These are phyloP conservation scores for Agrypnia vestita DNA, from an alignment of 1,140 invertebrate genomes.

Conservation along the genomic window DNA sequence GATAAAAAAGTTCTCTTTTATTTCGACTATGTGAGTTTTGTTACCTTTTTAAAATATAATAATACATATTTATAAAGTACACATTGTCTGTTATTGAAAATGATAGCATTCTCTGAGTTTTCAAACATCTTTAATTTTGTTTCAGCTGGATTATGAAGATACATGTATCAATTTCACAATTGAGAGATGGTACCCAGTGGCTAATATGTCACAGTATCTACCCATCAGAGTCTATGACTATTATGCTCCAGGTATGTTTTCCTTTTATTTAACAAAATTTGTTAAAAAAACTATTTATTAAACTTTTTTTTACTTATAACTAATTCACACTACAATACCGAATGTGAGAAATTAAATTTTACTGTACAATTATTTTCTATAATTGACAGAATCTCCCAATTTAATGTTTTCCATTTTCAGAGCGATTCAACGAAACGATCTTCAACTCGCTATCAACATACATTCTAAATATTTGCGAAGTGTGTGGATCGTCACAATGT, in stretches of 20 bases:
- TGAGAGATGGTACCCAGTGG: conserved; percentile 95
- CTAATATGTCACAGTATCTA: conserved; percentile 95
- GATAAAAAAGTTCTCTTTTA: conserved; percentile 93
- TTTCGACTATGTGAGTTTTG: conserved; percentile 88
- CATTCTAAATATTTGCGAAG: conserved; percentile 95
- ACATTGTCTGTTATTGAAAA: too few species aligned
- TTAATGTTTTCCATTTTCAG: conserved; percentile 71
- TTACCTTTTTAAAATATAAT: background rate
- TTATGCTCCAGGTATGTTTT: conserved; percentile 90
- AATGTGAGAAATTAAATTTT: background rate
- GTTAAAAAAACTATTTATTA: background rate
- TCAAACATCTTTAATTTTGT: conserved; percentile 45
- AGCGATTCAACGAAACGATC: conserved; percentile 95
- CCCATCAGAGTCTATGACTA: conserved; percentile 95
- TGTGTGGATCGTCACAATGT: conserved; percentile 98
- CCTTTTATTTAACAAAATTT: conserved; percentile 6
- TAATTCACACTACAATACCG: background rate
- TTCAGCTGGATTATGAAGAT: conserved; percentile 83
- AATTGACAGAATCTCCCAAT: background rate
- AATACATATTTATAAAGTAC: too few species aligned
- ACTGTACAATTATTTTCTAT: background rate
- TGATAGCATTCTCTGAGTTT: background rate
- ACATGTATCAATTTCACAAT: conserved; percentile 95
- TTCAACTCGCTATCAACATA: conserved; percentile 93
- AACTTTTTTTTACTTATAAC: background rate